Base-by-base conservation (phyloP, 2,797 vertebrate genomes). In the Cephalopachus bancanus region DNA sequence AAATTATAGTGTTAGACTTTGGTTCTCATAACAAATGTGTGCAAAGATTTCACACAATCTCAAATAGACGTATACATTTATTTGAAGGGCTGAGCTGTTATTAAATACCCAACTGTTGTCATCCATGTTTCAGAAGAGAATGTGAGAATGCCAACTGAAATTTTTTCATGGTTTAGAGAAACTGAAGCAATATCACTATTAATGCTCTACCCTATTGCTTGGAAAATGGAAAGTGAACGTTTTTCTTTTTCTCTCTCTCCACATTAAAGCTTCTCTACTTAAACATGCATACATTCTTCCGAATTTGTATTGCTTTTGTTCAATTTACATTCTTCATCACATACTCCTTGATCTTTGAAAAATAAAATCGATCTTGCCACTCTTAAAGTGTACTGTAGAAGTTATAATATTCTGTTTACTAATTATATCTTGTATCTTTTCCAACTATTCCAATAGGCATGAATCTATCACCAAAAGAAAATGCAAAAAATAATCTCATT, bases 131-230 rank as follows among this genome's bases (percentile, higher is more conserved):
- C n/a, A 83, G n/a, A 51, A 84, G 3, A 55, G 8, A 72, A 62
- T 3, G 1, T 3, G 3, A 55, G 8, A 72, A 62, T 3, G 1
- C 4, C 10, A 20, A 51, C 60, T 75, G 10, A 4, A 11, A 53
- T 26, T 74, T 62, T 51, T 64, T 51, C 60, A 62, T 53, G 44
- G 16, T 88, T 62, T 33, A 26, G 79, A 83, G 84, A 91, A 69
- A 44, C 16, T 19, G 3, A 90, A 71, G 22, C 6, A 60, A 9
- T 1, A 8, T 55, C 28, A 24, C 22, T 78, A 7, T 55, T n/a
- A 67, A 51, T 30, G 10, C 17, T 20, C 60, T 65, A 26, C 16
- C 1, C 57, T 91, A 7, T 62, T 87, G 62, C 19, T 67, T 60
- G 15, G 37, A 76, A 28, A 67, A 53, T 60, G 15, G 37, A 76